Conservation (phyloP, 2,797 vertebrate species). For the Pelochelys cantorii region DNA sequence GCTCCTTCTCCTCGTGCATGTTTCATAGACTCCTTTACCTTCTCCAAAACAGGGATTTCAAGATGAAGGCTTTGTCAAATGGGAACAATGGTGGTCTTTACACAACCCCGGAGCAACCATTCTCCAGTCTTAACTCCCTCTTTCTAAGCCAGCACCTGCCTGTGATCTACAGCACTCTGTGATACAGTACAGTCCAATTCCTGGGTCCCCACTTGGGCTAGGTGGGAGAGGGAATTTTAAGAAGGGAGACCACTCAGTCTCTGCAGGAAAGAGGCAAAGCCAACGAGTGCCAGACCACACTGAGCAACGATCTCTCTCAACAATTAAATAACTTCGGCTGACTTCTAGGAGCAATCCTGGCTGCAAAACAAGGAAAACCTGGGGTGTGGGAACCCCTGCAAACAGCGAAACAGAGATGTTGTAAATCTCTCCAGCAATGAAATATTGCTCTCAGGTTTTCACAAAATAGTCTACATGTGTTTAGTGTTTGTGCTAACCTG, state of each 20-base stretch:
- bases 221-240: background rate
- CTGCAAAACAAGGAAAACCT: background rate
- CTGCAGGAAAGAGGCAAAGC: background rate
- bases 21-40: background rate
- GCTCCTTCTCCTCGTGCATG: background rate
- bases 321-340: background rate
- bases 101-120: background rate
- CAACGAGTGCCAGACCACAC: background rate
- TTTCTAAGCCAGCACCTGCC: background rate
- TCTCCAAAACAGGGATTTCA: background rate
- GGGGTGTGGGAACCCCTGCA: background rate
- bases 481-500: background rate
- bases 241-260: background rate
- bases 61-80: accelerated
- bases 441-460: background rate
- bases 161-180: background rate
- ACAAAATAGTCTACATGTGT: background rate
- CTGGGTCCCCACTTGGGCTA: background rate
- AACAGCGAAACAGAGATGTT: background rate
- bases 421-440: background rate
- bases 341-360: background rate
- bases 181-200: background rate
- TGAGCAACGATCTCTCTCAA: background rate
- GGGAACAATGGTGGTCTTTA: background rate
- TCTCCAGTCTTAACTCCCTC: background rate